Percentiles rank a stretch among this genome's conserved stretches.
Conservation (phyloP, 53 echinoderm and acorn worm species). For the Echinometra lucunter region DNA sequence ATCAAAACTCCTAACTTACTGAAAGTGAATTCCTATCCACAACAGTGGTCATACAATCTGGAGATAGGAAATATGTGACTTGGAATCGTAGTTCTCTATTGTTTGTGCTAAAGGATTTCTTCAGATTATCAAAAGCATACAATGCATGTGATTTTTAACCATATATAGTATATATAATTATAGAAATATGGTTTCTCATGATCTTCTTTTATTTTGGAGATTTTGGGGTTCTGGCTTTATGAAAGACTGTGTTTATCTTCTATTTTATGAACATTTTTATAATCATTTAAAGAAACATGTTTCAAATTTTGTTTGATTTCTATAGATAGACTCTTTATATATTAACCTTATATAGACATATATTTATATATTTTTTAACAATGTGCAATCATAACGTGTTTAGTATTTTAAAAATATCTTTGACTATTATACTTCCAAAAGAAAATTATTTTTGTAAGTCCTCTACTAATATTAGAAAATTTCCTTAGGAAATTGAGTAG, state of each 20-base stretch:
- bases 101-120: not conserved
- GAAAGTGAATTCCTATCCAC: not conserved
- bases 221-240: not conserved
- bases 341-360: slow-evolving; percentile 1
- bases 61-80: not conserved
- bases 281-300: not conserved
- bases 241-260: too few species aligned
- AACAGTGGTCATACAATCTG: not conserved
- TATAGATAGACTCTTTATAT: not conserved
- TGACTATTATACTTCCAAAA: not conserved
- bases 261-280: not conserved
- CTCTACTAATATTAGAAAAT: not conserved
- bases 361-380: slow-evolving; percentile 20
- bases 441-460: not conserved
- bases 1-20: not conserved
- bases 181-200: not conserved
- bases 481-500: not conserved
- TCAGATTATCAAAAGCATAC: not conserved
- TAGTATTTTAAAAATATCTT: too few species aligned
- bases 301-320: not conserved
- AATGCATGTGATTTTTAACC: not conserved
- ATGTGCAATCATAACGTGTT: not conserved
- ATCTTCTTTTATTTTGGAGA: not conserved
- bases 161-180: not conserved
- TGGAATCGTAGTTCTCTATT: not conserved